These are phyloP conservation scores for rabbit (Oryctolagus cuniculus) DNA, from an alignment of 2,113 vertebrate species.

Conservation along the genomic window mOryCun1.1 NC_091435.1:153769001-153769500, in stretches of 20 bases:
- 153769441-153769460: background rate
- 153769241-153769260: conserved; percentile 18
- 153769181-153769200: background rate
- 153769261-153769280: background rate
- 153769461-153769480: background rate
- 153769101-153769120: conserved; percentile 16
- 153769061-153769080: too few relatives aligned
- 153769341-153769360: background rate
- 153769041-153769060: too few relatives aligned
- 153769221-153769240: background rate
- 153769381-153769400: background rate
- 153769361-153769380: background rate
- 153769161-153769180: background rate
- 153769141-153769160: background rate
- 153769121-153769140: conserved; percentile 21
- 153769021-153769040: too few relatives aligned
- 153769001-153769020: too few relatives aligned
- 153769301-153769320: background rate
- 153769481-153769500: too few relatives aligned
- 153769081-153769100: background rate
- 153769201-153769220: background rate
- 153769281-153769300: background rate
- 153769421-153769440: background rate
- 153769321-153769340: background rate
- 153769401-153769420: background rate